Percentiles rank a stretch among this genome's conserved stretches.
Evolutionary conservation across 1,140 invertebrate genomes (phyloP).

Genomic region (Piezodorus guildinii): DNA sequence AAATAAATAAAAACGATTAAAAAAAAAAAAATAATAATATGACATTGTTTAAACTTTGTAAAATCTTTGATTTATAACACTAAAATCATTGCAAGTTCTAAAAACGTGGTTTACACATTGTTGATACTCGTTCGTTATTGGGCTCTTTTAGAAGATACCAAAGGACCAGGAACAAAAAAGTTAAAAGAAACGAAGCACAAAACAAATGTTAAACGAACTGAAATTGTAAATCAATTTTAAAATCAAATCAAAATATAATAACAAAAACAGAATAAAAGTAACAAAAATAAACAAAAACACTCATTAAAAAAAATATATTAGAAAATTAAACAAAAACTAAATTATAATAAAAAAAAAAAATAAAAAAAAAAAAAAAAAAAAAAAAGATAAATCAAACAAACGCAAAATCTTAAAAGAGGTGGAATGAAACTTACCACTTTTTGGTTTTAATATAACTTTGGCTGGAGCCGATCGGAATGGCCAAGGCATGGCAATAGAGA

Average conservation of each 20-base stretch:
- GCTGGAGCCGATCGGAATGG: conserved; percentile 40
- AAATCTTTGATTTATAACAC: no score
- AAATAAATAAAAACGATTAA: no score
- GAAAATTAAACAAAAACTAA: neutral
- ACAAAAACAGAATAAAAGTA: conserved; percentile 1
- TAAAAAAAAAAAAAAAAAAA: conserved; percentile 22
- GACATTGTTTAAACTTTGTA: no score
- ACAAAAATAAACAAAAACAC: conserved; percentile 6
- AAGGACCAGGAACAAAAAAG: conserved; percentile 9
- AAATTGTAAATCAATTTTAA: neutral
- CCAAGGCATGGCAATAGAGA: conserved; percentile 30
- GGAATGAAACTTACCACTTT: conserved; percentile 41
- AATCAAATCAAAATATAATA: neutral
- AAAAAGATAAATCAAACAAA: conserved; percentile 26
- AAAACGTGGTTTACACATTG: no score
- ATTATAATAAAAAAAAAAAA: neutral
- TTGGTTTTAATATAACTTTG: conserved; percentile 45
- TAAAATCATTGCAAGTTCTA: no score
- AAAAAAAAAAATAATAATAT: no score
- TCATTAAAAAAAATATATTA: conserved; percentile 13
- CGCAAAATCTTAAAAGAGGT: conserved; percentile 29
- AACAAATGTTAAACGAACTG: conserved; percentile 10
- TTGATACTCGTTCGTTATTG: no score
- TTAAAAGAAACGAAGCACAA: conserved; percentile 14
- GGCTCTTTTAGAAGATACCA: neutral